phyloP scores from a whole-genome alignment of 2,888 invertebrate genomes.

The Doris montereyensis region DNA sequence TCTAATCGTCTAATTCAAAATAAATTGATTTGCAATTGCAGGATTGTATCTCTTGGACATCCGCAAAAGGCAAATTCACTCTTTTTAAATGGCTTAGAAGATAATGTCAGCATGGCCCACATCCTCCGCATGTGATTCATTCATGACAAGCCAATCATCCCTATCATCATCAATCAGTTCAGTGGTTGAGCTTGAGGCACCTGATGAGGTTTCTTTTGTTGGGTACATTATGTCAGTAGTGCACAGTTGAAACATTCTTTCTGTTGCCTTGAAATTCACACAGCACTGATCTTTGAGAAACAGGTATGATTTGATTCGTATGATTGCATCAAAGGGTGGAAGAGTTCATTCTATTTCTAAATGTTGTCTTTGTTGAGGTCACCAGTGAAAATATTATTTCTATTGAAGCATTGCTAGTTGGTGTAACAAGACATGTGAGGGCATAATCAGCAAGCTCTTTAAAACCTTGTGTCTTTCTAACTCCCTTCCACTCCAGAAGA shows the following conservation, averaged over 20 bases:
- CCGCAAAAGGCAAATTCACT: no score
- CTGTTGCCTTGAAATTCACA: constrained; percentile 1
- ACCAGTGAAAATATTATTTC: constrained; percentile 5
- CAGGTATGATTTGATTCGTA: constrained; percentile 3
- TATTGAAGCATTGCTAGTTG: background rate
- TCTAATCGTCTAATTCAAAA: no score
- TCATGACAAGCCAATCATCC: no score
- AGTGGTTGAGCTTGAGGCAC: no score
- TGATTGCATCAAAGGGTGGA: background rate
- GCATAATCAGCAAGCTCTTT: constrained; percentile 14
- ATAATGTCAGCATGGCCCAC: no score
- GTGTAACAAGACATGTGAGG: background rate
- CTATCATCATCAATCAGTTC: no score
- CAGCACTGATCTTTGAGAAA: constrained; percentile 7
- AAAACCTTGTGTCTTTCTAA: background rate
- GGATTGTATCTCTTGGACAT: no score
- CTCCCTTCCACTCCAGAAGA: background rate
- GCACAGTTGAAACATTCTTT: background rate
- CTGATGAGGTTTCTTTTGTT: no score
- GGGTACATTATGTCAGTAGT: background rate
- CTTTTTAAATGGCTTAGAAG: no score
- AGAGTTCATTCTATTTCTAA: background rate
- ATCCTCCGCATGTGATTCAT: no score
- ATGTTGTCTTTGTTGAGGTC: background rate
- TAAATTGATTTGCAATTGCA: no score